These are phyloP conservation scores for Caenorhabditis imperialis DNA, from an alignment of 2,888 invertebrate species.

Conservation along the genomic window DNA sequence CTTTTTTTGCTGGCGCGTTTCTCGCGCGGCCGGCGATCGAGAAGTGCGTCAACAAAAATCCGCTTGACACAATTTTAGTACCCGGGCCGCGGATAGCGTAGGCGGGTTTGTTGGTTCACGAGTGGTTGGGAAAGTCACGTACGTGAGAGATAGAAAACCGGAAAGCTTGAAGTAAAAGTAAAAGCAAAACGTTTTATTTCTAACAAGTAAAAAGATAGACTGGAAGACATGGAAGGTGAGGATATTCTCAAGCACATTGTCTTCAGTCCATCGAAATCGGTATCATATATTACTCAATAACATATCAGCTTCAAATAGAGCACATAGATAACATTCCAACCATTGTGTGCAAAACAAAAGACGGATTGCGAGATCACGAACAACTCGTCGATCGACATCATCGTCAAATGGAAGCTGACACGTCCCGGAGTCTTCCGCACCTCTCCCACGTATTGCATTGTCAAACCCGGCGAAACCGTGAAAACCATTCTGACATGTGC, in stretches of 20 bases:
- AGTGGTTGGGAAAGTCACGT: too few relatives aligned
- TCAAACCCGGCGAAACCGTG: neutral
- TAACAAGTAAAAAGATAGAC: too few relatives aligned
- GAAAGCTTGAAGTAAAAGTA: too few relatives aligned
- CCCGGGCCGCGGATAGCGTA: neutral
- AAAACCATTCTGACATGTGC: neutral
- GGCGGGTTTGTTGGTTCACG: neutral
- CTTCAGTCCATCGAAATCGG: neutral
- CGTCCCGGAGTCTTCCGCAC: conserved; percentile 3
- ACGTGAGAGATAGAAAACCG: too few relatives aligned
- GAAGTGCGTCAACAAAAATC: conserved; percentile 31
- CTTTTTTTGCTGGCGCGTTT: neutral
- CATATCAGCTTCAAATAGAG: neutral
- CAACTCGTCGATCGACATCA: neutral
- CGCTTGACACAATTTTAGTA: neutral
- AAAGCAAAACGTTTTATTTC: too few relatives aligned
- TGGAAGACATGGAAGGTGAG: too few relatives aligned
- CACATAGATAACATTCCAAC: conserved; percentile 1
- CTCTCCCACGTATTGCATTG: neutral
- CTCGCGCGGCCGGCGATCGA: conserved; percentile 14
- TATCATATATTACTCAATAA: too few relatives aligned
- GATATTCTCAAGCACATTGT: neutral
- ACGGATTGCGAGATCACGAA: neutral
- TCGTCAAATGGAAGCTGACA: conserved; percentile 16
- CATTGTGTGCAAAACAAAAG: neutral